These are phyloP conservation scores for Glaucidium brasilianum DNA, from an alignment of 2,113 vertebrate species.

Conservation along the genomic window DNA sequence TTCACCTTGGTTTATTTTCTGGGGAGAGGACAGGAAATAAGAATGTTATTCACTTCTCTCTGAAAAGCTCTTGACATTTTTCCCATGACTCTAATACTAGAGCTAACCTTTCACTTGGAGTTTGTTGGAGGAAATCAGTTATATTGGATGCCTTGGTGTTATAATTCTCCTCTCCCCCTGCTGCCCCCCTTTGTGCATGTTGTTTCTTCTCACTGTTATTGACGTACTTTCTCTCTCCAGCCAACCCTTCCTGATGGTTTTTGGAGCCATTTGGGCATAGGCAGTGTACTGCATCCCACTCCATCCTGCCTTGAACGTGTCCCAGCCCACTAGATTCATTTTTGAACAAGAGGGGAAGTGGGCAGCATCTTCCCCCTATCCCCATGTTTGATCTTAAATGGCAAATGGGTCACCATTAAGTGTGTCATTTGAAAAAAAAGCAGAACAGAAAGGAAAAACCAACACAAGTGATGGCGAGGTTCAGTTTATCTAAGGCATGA, in stretches of 20 bases:
- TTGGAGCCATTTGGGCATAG: neutral
- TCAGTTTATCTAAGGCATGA: neutral
- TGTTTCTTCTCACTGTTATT: neutral
- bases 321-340: neutral
- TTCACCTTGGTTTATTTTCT: neutral
- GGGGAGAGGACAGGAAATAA: neutral
- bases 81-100: neutral
- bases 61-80: neutral
- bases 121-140: neutral
- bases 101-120: neutral
- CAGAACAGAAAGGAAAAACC: neutral
- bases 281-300: neutral
- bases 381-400: neutral
- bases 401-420: neutral
- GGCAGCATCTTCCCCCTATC: neutral
- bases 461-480: fast-evolving
- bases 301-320: neutral
- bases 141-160: neutral
- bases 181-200: neutral
- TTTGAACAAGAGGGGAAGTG: fast-evolving
- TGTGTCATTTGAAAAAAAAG: neutral
- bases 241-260: neutral
- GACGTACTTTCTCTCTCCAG: neutral
- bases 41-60: neutral
- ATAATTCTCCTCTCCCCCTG: neutral